A percentile compares a stretch with the other conserved stretches of the same genome.
Conservation (phyloP, 37 sponge, comb jelly and placozoan genomes). For the Haliclona indistincta region DNA sequence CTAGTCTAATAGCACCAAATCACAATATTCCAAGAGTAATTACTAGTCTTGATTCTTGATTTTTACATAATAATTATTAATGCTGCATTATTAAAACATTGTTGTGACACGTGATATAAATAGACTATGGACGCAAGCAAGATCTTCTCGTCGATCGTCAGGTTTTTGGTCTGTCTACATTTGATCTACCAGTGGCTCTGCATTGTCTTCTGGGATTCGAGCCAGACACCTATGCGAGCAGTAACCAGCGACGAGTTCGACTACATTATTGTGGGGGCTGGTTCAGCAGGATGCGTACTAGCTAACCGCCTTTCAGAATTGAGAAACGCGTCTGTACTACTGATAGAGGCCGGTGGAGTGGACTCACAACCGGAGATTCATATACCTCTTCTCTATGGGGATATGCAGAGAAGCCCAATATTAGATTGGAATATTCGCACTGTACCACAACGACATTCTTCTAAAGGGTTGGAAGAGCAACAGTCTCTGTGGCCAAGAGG, state of each 20-base stretch:
- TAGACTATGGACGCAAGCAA: too few species aligned
- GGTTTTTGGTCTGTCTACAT: not conserved
- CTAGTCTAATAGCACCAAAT: too few species aligned
- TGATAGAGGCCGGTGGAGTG: constrained; percentile 79
- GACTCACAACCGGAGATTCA: constrained; percentile 50
- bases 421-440: constrained; percentile 81
- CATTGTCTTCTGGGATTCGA: not conserved
- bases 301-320: constrained; percentile 84
- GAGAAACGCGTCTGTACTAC: constrained; percentile 54
- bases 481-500: constrained; percentile 70
- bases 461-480: not conserved
- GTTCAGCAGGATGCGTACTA: constrained; percentile 84
- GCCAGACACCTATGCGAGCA: not conserved
- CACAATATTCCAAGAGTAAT: too few species aligned
- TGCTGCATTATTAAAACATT: too few species aligned
- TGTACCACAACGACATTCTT: constrained; percentile 51
- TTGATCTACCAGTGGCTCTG: not conserved
- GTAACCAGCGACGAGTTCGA: constrained; percentile 37
- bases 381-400: constrained; percentile 38
- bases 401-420: constrained; percentile 33
- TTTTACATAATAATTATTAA: too few species aligned
- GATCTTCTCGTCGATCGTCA: too few species aligned
- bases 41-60: too few species aligned
- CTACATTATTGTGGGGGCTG: constrained; percentile 85
- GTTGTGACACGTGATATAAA: too few species aligned